These are phyloP conservation scores for Pluvianellus socialis DNA, from an alignment of 2,113 vertebrate species.

Conservation along the genomic window DNA sequence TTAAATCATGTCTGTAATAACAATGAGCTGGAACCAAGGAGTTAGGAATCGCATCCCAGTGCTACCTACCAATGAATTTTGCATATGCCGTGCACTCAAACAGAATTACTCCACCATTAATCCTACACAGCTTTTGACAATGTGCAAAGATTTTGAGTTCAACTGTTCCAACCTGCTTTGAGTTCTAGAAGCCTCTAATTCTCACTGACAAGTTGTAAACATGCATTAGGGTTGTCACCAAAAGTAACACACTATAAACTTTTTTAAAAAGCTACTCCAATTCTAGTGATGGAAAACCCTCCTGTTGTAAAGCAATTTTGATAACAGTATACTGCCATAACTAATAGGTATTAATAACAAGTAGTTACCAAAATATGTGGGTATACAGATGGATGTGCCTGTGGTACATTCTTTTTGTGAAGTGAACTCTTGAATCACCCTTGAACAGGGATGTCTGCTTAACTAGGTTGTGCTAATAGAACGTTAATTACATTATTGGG, in stretches of 20 bases:
- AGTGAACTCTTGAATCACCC: background rate
- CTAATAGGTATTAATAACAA: background rate
- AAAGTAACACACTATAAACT: background rate
- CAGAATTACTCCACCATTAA: background rate
- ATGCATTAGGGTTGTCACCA: background rate
- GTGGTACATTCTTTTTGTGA: background rate
- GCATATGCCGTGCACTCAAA: background rate
- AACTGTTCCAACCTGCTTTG: background rate
- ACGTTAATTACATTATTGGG: background rate
- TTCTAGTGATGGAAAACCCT: background rate
- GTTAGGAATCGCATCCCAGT: background rate
- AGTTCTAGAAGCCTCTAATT: background rate
- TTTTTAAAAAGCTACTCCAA: background rate
- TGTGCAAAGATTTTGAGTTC: background rate
- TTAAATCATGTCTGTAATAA: background rate
- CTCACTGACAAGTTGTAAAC: background rate
- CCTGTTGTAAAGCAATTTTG: background rate
- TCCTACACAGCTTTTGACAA: background rate
- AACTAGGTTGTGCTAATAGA: background rate
- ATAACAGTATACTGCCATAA: background rate
- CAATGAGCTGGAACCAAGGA: background rate
- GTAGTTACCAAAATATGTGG: background rate
- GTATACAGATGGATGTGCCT: background rate
- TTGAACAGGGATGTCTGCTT: background rate
- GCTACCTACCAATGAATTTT: background rate